Evolutionary conservation across 1,140 invertebrate genomes (phyloP), one percentile per base, ranked within the genome.

Genomic region (Papilio dardanus): DNA sequence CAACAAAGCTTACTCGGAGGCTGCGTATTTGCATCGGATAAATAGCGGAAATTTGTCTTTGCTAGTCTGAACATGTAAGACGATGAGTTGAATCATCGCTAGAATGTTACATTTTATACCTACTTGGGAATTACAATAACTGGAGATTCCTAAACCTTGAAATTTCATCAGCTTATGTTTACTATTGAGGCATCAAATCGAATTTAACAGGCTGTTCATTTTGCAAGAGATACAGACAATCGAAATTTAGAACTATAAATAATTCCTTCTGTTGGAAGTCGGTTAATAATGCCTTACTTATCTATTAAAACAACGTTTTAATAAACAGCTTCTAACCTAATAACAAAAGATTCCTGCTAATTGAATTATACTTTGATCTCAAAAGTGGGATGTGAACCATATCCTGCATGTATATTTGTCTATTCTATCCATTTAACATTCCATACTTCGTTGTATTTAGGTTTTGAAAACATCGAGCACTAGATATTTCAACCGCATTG

Each of bases 11-110:
- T 2, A 19, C 33, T 68, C 33, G 16, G 35, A 69, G 33, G 67
- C 67, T 69, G 31, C 21, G n/a, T 69, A 69, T 69, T 69, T 69
- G 35, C 67, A 37, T 69, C 33, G 31, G 67, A 69, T 69, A 69
- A 69, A 69, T 69, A 69, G 31, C 67, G 67, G 31, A 69, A 37
- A 69, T 69, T 69, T 69, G 67, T 40, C 42, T 3, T 24, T 68
- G n/a, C 19, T 31, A 69, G 67, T 69, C 67, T 12, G 67, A 69
- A 24, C 67, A 40, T 69, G 21, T 42, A 69, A 19, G 8, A n/a
- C 28, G 28, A 66, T 14, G 24, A 66, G 30, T 35, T n/a, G 14
- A 33, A 35, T 66, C 28, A 35, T 66, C 19, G 31, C 2, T 35
- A 31, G 5, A 21, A 67, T 67, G 31, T 67, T 30, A 62, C 54